These are phyloP conservation scores for Oryzias curvinotus DNA, from an alignment of 2,113 vertebrate genomes.

Conservation along the genomic window DNA sequence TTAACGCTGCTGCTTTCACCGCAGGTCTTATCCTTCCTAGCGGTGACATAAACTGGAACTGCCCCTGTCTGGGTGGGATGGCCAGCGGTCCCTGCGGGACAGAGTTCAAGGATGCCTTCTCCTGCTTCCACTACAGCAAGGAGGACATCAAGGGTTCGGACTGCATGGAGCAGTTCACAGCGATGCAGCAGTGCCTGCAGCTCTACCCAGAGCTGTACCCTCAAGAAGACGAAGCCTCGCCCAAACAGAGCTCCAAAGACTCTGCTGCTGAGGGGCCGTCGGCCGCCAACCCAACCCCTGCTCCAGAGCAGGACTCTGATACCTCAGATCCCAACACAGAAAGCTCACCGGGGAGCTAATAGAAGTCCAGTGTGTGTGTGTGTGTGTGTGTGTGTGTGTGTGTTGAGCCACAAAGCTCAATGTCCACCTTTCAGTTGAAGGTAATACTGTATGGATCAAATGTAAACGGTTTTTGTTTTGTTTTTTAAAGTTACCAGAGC, in stretches of 20 bases:
- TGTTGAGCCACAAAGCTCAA: background rate
- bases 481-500: too few species aligned
- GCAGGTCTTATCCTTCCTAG: slow-evolving; percentile 89
- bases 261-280: background rate
- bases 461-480: background rate
- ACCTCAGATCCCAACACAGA: slow-evolving; percentile 37
- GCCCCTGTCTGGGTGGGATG: slow-evolving; percentile 93
- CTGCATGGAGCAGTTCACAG: slow-evolving; percentile 89
- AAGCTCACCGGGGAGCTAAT: slow-evolving; percentile 62
- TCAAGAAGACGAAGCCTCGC: slow-evolving; percentile 84
- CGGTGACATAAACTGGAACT: slow-evolving; percentile 97
- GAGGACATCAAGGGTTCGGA: slow-evolving; percentile 94
- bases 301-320: slow-evolving; percentile 35
- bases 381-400: too few species aligned
- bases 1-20: background rate
- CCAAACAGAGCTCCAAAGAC: slow-evolving; percentile 36
- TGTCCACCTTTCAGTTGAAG: background rate
- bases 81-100: slow-evolving; percentile 93
- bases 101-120: slow-evolving; percentile 94
- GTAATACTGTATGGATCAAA: background rate
- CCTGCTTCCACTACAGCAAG: slow-evolving; percentile 94
- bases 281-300: slow-evolving; percentile 26
- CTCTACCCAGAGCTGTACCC: slow-evolving; percentile 93
- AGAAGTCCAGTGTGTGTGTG: background rate
- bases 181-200: slow-evolving; percentile 96